Evolutionary conservation across 1,140 invertebrate genomes (phyloP).

Genomic region (Saccostrea echinata): DNA sequence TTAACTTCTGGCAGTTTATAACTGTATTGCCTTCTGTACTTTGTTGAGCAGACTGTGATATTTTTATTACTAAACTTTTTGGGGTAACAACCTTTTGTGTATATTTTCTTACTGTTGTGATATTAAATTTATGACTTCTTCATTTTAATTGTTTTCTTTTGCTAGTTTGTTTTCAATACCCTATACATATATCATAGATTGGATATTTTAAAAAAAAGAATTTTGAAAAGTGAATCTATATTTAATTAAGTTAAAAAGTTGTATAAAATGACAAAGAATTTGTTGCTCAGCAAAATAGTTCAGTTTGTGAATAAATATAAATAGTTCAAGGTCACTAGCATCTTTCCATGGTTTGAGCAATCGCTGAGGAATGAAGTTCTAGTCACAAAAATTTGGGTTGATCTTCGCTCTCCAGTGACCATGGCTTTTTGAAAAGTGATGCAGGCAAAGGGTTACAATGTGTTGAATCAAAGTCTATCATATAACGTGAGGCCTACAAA

Average conservation of each 20-base stretch:
- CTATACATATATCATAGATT: neutral
- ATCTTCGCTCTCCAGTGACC: constrained; percentile 67
- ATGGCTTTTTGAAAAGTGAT: constrained; percentile 86
- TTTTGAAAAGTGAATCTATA: neutral
- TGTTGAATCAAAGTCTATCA: constrained; percentile 91
- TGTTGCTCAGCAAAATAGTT: neutral
- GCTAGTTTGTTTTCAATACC: neutral
- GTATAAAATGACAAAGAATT: constrained; percentile 21
- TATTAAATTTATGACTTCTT: constrained; percentile 21
- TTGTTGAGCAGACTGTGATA: constrained; percentile 23
- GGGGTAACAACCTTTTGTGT: neutral
- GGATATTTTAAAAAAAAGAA: neutral
- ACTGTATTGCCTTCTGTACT: neutral
- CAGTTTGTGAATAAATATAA: neutral
- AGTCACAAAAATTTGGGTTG: constrained; percentile 34
- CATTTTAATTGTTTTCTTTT: neutral
- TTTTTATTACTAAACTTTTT: constrained; percentile 7
- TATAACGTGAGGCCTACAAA: constrained; percentile 85
- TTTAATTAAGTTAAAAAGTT: neutral
- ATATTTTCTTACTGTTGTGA: constrained; percentile 29
- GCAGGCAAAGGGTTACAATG: constrained; percentile 91
- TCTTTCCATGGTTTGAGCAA: constrained; percentile 1
- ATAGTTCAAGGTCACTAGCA: neutral
- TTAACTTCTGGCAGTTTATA: neutral
- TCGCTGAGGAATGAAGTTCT: neutral